phyloP scores from a whole-genome alignment of 2,113 vertebrate genomes.

The Tonatia bakeri region DNA sequence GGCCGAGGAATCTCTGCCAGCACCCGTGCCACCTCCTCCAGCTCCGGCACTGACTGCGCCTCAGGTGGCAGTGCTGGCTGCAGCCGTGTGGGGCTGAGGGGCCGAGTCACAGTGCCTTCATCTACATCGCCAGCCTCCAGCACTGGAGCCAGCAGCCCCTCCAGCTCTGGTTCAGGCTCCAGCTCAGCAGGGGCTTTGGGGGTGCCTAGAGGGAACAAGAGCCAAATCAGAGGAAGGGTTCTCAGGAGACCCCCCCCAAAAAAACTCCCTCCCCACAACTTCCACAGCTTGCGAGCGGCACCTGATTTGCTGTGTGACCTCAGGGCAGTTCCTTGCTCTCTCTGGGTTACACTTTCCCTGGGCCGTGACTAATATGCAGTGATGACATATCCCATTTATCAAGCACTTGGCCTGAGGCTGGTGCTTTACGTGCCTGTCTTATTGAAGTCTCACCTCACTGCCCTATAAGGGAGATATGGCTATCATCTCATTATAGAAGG shows the following conservation, averaged over 20 bases:
- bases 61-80: slow-evolving; percentile 88
- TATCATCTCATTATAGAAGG: not conserved
- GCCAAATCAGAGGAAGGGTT: not conserved
- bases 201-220: not conserved
- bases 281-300: not conserved
- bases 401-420: not conserved
- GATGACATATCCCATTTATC: not conserved
- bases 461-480: not conserved
- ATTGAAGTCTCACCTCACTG: not conserved
- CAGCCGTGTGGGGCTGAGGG: slow-evolving; percentile 90
- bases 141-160: slow-evolving; percentile 73
- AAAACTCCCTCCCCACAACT: not conserved
- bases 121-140: slow-evolving; percentile 45
- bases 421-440: not conserved
- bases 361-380: not conserved
- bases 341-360: not conserved
- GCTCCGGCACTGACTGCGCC: slow-evolving; percentile 78
- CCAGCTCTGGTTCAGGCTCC: slow-evolving; percentile 84
- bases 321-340: not conserved
- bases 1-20: slow-evolving; percentile 90
- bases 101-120: slow-evolving; percentile 76
- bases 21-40: slow-evolving; percentile 87
- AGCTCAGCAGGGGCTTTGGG: not conserved
- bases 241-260: not conserved
- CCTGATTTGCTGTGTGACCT: slow-evolving; percentile 2